Evolutionary conservation across 2,797 vertebrate species (phyloP), one percentile per base, ranked within the genome.

Genomic region (Melanotaenia boesemani): DNA sequence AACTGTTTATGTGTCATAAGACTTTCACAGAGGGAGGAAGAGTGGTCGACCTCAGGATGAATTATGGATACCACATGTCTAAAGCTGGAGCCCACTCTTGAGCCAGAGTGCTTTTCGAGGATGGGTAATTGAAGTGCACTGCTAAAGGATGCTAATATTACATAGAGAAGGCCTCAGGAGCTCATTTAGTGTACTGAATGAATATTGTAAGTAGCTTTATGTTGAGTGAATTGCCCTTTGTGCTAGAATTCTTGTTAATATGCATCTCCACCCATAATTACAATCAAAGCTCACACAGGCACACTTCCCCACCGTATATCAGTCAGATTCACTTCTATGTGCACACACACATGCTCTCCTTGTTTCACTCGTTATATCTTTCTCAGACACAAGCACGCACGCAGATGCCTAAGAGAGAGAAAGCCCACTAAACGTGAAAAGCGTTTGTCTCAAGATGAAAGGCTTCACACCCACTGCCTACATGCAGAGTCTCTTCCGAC

Each of bases 381-480:
- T 72, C 76, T 79, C 77, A 83, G 76, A 82, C 83, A 84, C 85
- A 88, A 81, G 57, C 76, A 83, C 76, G 88, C 80, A 86, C 79
- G 76, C 86, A 91, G 74, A 86, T 85, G 80, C 81, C 85, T 85
- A 79, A 78, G 69, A 82, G 69, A 78, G 80, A 86, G 74, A 84
- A 81, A 91, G 81, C 91, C 86, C 81, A 72, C 85, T 91, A 86
- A 95, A 92, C 86, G 91, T 86, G 90, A 92, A 93, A 93, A 93
- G 88, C 93, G 50, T 94, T 94, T 93, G 90, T 94, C 91, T 95
- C 86, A 85, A 95, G 93, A 95, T 95, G 92, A 95, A 95, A 95
- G 94, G 91, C 93, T 94, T 95, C 94, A 94, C 94, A 94, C 94
- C 92, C 93, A 88, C 93, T 93, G 94, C 94, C 94, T 94, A 94